phyloP scores from a whole-genome alignment of 2,888 invertebrate species.

The Sylvicola fuscatus region DNA sequence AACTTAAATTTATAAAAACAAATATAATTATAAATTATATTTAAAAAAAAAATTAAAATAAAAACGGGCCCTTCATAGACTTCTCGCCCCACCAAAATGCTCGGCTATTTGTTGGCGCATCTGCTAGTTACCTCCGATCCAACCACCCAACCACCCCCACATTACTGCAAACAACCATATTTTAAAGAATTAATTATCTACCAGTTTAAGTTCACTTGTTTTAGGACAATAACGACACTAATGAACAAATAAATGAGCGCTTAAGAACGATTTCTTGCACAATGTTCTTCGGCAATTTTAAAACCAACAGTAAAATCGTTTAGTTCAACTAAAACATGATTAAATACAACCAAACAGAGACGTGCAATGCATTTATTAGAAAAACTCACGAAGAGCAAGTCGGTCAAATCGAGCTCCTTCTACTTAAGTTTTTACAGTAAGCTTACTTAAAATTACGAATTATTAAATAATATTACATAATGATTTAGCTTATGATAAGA shows the following conservation, averaged over 20 bases:
- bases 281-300: too few species aligned
- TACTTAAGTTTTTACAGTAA: neutral
- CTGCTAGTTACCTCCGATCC: neutral
- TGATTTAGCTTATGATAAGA: neutral
- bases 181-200: neutral
- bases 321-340: too few species aligned
- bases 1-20: constrained; percentile 24
- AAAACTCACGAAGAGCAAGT: neutral
- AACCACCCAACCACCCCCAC: neutral
- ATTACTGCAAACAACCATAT: neutral
- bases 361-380: neutral
- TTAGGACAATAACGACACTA: too few species aligned
- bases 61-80: constrained; percentile 80
- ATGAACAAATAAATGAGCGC: too few species aligned
- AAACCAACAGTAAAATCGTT: too few species aligned
- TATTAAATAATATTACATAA: neutral
- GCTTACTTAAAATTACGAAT: neutral
- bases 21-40: constrained; percentile 53
- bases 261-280: too few species aligned
- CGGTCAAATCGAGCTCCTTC: neutral
- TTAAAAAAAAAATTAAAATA: constrained; percentile 38
- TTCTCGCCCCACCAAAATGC: constrained; percentile 46
- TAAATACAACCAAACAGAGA: too few species aligned
- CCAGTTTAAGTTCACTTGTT: too few species aligned
- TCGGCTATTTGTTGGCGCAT: constrained; percentile 24